Percentiles rank a stretch among this genome's conserved stretches.
phyloP scores from a whole-genome alignment of 2,113 vertebrate species.

The Calyptommatus sinebrachiatus region DNA sequence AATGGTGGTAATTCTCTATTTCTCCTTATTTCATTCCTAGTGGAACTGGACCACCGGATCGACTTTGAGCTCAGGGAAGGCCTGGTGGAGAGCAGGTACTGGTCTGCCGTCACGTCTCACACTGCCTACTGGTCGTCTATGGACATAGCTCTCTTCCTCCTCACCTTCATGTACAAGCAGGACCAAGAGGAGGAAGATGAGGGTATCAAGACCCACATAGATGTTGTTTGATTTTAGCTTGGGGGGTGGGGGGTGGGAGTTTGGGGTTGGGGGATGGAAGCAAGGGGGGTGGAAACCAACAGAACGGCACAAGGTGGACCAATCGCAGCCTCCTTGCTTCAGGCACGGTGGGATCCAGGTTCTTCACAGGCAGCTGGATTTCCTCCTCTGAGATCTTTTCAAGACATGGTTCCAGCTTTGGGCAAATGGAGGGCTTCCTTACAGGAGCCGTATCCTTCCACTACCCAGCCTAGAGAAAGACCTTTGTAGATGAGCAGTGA shows the following conservation, averaged over 20 bases:
- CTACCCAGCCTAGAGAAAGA: slow-evolving; percentile 6
- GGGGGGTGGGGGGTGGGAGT: not conserved
- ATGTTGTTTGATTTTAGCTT: slow-evolving; percentile 59
- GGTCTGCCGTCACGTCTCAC: slow-evolving; percentile 96
- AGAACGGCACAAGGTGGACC: slow-evolving; percentile 47
- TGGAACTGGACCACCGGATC: slow-evolving; percentile 93
- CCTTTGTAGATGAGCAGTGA: slow-evolving; percentile 34
- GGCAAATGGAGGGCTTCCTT: slow-evolving; percentile 44
- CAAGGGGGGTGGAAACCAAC: slow-evolving; percentile 30
- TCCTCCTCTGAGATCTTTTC: slow-evolving; percentile 53
- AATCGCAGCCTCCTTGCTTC: slow-evolving; percentile 36
- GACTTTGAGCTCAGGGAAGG: slow-evolving; percentile 97
- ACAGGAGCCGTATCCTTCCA: slow-evolving; percentile 5
- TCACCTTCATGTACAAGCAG: slow-evolving; percentile 93
- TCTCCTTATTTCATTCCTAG: slow-evolving; percentile 59
- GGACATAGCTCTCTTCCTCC: slow-evolving; percentile 93
- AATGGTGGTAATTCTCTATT: not conserved
- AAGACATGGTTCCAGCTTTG: slow-evolving; percentile 66
- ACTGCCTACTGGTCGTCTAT: slow-evolving; percentile 97
- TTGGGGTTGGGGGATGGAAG: not conserved
- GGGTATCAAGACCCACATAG: slow-evolving; percentile 64
- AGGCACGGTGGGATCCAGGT: slow-evolving; percentile 66
- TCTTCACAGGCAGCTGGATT: slow-evolving; percentile 65
- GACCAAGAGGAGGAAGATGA: slow-evolving; percentile 54
- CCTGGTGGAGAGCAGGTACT: slow-evolving; percentile 95